A percentile compares a stretch with the other conserved stretches of the same genome.
Conservation (phyloP, 2,113 vertebrate species). For the Sterna hirundo region DNA sequence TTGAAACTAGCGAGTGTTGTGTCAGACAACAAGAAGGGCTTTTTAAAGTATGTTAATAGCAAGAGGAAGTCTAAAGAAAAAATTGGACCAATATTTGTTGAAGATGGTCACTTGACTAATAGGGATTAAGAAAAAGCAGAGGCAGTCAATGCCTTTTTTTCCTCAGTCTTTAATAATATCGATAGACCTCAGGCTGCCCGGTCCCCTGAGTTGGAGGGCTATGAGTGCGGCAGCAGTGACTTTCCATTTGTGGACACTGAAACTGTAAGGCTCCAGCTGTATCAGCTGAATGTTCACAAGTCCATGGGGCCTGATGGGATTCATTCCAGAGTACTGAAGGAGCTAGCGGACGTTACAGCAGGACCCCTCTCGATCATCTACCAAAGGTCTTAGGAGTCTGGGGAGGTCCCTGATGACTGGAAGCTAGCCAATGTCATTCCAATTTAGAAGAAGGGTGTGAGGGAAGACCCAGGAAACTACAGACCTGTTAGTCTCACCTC, state of each 20-base stretch:
- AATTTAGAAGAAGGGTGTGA: background rate
- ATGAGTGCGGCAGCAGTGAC: background rate
- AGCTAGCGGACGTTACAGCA: background rate
- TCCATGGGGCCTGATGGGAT: too few relatives aligned
- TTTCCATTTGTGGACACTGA: background rate
- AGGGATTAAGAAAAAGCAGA: background rate
- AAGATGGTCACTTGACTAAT: background rate
- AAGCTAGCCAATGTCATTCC: background rate
- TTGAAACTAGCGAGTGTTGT: background rate
- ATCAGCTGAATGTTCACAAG: background rate
- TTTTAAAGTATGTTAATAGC: background rate
- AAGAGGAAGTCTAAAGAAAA: background rate
- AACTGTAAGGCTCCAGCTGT: background rate
- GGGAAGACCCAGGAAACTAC: background rate
- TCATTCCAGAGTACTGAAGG: background rate
- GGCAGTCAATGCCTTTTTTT: accelerated
- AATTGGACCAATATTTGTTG: background rate
- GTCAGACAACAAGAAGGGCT: background rate
- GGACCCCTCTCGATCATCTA: background rate
- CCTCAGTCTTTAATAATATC: background rate
- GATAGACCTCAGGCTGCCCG: too few relatives aligned
- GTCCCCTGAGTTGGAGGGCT: background rate
- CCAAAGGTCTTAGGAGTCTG: background rate
- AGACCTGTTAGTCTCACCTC: background rate
- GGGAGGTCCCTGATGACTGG: background rate